Percentiles rank a stretch among this genome's conserved stretches.
Conservation (phyloP, 2,113 vertebrate genomes). For the Prolemur simus region DNA sequence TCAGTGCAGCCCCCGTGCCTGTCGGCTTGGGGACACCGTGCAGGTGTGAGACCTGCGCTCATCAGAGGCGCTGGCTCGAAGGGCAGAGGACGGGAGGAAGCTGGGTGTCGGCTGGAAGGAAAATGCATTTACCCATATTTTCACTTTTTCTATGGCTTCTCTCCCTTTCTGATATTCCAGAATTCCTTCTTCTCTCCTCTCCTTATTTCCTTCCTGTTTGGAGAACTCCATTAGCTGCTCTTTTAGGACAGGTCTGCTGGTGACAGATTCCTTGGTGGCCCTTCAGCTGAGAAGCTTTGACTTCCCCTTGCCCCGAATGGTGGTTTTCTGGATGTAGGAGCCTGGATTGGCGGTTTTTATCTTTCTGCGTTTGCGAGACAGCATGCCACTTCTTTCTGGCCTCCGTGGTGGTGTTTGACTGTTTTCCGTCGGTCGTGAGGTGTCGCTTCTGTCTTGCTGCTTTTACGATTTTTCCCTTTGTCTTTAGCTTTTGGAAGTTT, state of each 20-base stretch:
- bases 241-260: background rate
- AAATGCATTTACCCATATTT: background rate
- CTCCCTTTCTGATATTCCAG: background rate
- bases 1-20: accelerated
- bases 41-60: accelerated
- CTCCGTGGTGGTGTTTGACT: too few relatives aligned
- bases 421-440: background rate
- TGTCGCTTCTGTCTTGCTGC: background rate
- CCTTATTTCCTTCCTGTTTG: background rate
- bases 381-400: background rate
- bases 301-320: background rate
- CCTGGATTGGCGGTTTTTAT: background rate
- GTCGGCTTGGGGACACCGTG: accelerated
- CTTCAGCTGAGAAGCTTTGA: background rate
- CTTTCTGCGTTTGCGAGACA: background rate
- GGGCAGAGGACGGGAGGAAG: too few relatives aligned
- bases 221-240: background rate
- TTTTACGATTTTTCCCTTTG: background rate
- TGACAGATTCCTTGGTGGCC: background rate
- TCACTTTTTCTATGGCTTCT: background rate
- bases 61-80: accelerated
- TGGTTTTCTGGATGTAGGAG: background rate
- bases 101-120: background rate
- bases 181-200: background rate
- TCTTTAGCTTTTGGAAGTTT: background rate